Conservation (phyloP, 2,888 invertebrate species). For the Dione juno region DNA sequence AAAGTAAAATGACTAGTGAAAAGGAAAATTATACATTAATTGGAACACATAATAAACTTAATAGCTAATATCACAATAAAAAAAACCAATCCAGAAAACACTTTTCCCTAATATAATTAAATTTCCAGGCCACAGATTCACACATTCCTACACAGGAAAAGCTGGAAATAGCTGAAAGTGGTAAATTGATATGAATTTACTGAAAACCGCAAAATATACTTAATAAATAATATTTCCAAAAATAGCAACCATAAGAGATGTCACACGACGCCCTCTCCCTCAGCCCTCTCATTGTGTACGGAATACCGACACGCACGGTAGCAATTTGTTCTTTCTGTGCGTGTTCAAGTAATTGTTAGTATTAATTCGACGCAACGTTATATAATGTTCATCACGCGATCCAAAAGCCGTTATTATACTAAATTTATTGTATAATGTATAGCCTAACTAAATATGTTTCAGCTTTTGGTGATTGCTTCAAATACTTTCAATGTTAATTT, state of each 20-base stretch:
- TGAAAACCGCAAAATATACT: not conserved
- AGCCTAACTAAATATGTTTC: slow-evolving; percentile 37
- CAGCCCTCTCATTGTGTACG: slow-evolving; percentile 43
- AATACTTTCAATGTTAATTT: slow-evolving; percentile 8
- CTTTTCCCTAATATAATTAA: too few relatives aligned
- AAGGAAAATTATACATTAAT: too few relatives aligned
- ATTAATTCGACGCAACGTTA: slow-evolving; percentile 72
- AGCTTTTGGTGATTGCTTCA: slow-evolving; percentile 22
- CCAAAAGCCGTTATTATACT: slow-evolving; percentile 50
- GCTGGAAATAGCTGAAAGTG: too few relatives aligned
- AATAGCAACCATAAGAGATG: not conserved
- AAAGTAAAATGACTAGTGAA: too few relatives aligned
- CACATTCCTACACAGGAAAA: too few relatives aligned
- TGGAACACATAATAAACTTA: too few relatives aligned
- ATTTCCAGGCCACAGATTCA: too few relatives aligned
- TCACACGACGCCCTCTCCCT: slow-evolving; percentile 25
- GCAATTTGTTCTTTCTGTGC: slow-evolving; percentile 77
- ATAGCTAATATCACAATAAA: too few relatives aligned
- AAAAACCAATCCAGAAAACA: too few relatives aligned
- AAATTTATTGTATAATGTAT: slow-evolving; percentile 57
- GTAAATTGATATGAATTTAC: not conserved
- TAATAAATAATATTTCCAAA: not conserved
- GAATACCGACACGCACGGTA: slow-evolving; percentile 66
- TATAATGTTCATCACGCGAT: slow-evolving; percentile 67
- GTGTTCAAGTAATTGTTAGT: slow-evolving; percentile 77